Conservation (phyloP, 2,797 vertebrate genomes). For the Podargus strigoides region DNA sequence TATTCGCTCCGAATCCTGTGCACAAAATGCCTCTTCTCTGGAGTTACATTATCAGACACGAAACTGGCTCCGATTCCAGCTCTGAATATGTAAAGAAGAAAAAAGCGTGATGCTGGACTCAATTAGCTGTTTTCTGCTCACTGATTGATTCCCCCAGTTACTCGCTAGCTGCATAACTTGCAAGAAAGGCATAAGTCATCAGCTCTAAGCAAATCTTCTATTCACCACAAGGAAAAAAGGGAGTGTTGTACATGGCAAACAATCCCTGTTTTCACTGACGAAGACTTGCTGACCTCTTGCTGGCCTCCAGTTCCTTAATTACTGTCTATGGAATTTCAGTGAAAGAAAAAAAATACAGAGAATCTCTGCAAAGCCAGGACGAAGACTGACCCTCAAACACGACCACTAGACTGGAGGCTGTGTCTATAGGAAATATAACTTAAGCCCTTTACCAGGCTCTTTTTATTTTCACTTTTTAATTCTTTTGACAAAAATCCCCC, state of each 20-base stretch:
- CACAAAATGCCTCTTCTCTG: slow-evolving; percentile 61
- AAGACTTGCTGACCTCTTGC: slow-evolving; percentile 85
- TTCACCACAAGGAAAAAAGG: slow-evolving; percentile 88
- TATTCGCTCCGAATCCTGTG: slow-evolving; percentile 17
- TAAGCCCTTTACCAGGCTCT: background rate
- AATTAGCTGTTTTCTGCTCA: slow-evolving; percentile 76
- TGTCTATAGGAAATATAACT: slow-evolving; percentile 48
- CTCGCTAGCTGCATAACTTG: slow-evolving; percentile 73
- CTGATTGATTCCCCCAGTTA: slow-evolving; percentile 67
- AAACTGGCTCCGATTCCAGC: slow-evolving; percentile 54
- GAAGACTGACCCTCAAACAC: slow-evolving; percentile 64
- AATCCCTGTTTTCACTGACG: slow-evolving; percentile 89
- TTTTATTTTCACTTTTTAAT: background rate
- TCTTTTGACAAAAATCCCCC: slow-evolving; percentile 1
- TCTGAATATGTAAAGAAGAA: slow-evolving; percentile 49
- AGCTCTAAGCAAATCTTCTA: slow-evolving; percentile 80
- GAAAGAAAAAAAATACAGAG: slow-evolving; percentile 73
- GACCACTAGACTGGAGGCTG: slow-evolving; percentile 21
- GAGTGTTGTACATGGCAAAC: slow-evolving; percentile 89
- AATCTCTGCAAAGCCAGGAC: slow-evolving; percentile 67
- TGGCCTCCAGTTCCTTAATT: slow-evolving; percentile 91
- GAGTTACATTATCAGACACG: slow-evolving; percentile 72
- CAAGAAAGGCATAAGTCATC: slow-evolving; percentile 82
- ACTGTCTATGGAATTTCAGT: slow-evolving; percentile 89
- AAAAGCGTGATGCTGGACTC: slow-evolving; percentile 71